phyloP scores from a whole-genome alignment of 2,797 vertebrate genomes.

The Siniperca undulata region DNA sequence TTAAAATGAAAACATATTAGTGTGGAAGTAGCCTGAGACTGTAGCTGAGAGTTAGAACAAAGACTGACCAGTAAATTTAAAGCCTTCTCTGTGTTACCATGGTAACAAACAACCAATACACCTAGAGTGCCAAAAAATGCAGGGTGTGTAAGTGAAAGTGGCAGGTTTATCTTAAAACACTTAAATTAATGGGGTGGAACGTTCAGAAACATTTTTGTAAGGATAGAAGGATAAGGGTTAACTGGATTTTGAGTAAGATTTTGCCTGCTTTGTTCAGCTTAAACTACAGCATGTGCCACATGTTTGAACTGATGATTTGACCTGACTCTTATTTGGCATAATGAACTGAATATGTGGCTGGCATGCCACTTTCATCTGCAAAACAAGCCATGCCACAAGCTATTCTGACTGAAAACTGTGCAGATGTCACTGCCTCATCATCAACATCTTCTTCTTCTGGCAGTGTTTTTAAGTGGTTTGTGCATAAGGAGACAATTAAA shows the following conservation, averaged over 20 bases:
- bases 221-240: not conserved
- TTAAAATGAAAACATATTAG: no score
- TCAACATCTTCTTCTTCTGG: constrained; percentile 13
- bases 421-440: constrained; percentile 23
- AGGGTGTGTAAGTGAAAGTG: not conserved
- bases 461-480: constrained; percentile 23
- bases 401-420: constrained; percentile 4
- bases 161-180: constrained; percentile 4
- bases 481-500: constrained; percentile 68
- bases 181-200: not conserved
- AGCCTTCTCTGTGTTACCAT: not conserved
- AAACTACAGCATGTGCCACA: not conserved
- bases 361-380: constrained; percentile 25
- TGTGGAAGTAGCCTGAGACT: not conserved
- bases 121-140: not conserved
- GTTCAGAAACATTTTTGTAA: not conserved
- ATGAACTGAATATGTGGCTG: constrained; percentile 10
- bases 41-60: not conserved
- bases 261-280: constrained; percentile 7
- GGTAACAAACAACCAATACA: not conserved
- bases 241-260: not conserved
- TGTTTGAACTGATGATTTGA: not conserved
- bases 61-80: not conserved
- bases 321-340: not conserved
- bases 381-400: constrained; percentile 5